Percentiles rank a stretch among this genome's conserved stretches.
phyloP scores from a whole-genome alignment of 2,888 invertebrate species.

The Limnephilus auricula region DNA sequence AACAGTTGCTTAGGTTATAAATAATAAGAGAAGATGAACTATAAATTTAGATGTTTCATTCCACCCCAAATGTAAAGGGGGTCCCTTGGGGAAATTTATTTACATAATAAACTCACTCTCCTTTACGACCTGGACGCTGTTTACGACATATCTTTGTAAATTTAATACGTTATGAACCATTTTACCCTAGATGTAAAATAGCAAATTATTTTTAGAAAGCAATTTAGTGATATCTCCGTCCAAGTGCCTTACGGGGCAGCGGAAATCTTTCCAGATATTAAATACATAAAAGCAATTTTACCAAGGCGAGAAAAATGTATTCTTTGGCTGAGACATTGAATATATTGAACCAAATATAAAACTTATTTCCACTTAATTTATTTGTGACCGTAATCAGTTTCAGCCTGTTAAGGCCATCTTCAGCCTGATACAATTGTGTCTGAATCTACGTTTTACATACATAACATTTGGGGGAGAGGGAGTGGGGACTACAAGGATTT shows the following conservation, averaged over 20 bases:
- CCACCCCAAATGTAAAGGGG: not conserved
- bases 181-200: not conserved
- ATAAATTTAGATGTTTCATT: not conserved
- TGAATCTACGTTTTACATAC: no score
- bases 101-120: conserved; percentile 43
- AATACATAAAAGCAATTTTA: not conserved
- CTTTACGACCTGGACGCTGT: conserved; percentile 14
- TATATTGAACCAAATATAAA: no score
- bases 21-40: not conserved
- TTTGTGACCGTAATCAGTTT: no score
- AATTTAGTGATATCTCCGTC: not conserved
- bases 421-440: no score
- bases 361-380: no score
- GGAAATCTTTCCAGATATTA: not conserved
- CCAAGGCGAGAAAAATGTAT: not conserved
- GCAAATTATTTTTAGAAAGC: not conserved
- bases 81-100: conserved; percentile 35
- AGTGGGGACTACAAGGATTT: no score
- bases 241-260: not conserved
- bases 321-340: not conserved
- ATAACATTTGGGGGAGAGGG: no score
- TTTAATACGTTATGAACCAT: not conserved
- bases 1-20: not conserved
- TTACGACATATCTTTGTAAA: not conserved
- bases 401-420: no score